Percentiles rank a stretch among this genome's conserved stretches.
These are phyloP conservation scores for Abrostola tripartita DNA, from an alignment of 2,888 invertebrate species.

Conservation along the genomic window DNA sequence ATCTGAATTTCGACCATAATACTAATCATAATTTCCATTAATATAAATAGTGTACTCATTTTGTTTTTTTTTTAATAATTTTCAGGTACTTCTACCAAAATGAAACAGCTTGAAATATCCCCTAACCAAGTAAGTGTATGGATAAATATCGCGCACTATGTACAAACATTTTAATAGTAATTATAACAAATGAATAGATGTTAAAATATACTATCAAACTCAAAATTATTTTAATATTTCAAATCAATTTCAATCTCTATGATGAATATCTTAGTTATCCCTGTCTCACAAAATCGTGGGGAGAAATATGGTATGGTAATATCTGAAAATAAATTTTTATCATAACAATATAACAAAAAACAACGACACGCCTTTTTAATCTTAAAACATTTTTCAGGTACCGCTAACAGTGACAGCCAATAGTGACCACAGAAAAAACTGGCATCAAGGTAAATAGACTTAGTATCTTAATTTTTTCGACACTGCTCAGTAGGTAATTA, in stretches of 20 bases:
- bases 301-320: constrained; percentile 75
- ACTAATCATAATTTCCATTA: background rate
- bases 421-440: too few species aligned
- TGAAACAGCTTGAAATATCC: background rate
- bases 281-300: constrained; percentile 77
- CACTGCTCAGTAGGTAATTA: too few species aligned
- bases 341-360: too few species aligned
- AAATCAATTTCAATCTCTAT: constrained; percentile 47
- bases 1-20: constrained; percentile 53
- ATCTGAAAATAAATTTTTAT: constrained; percentile 3
- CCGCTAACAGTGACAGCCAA: background rate
- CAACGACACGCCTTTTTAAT: background rate
- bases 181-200: too few species aligned
- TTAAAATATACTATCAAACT: too few species aligned
- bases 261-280: constrained; percentile 79
- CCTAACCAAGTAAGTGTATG: background rate
- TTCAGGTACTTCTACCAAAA: background rate
- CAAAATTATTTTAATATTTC: constrained; percentile 4
- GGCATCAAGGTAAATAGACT: too few species aligned
- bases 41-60: background rate
- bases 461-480: too few species aligned
- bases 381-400: background rate
- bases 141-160: too few species aligned
- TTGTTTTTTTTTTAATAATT: background rate
- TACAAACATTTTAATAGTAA: too few species aligned